These are phyloP conservation scores for Andrena chrysosceles DNA, from an alignment of 2,888 invertebrate species.

Conservation along the genomic window DNA sequence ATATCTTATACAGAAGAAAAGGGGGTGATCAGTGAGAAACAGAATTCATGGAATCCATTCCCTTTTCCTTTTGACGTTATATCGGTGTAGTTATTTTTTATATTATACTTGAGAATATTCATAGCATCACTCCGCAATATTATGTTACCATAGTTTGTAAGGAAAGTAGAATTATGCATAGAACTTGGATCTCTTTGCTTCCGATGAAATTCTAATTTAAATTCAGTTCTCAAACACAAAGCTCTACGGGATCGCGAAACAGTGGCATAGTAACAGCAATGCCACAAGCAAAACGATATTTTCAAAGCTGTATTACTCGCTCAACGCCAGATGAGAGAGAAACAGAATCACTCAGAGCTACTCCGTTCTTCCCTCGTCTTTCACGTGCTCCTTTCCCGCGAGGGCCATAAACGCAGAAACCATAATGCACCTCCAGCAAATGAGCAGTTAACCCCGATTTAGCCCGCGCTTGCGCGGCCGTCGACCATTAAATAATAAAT, in stretches of 20 bases:
- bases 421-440: slow-evolving; percentile 73
- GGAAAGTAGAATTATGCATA: neutral
- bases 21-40: neutral
- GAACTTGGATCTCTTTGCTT: neutral
- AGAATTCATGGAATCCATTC: neutral
- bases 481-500: slow-evolving; percentile 78
- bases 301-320: slow-evolving; percentile 21
- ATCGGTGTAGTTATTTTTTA: neutral
- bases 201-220: neutral
- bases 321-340: neutral
- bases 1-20: neutral
- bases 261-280: neutral
- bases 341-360: slow-evolving; percentile 16
- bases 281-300: neutral
- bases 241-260: neutral
- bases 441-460: slow-evolving; percentile 81
- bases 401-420: slow-evolving; percentile 65
- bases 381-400: slow-evolving; percentile 44
- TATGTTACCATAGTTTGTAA: neutral
- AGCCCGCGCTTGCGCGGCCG: slow-evolving; percentile 70
- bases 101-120: neutral
- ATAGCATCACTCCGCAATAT: neutral
- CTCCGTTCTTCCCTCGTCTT: slow-evolving; percentile 36
- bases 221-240: neutral
- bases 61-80: neutral